Evolutionary conservation across 2,797 vertebrate species (phyloP).

Genomic region (Myioborus miniatus): DNA sequence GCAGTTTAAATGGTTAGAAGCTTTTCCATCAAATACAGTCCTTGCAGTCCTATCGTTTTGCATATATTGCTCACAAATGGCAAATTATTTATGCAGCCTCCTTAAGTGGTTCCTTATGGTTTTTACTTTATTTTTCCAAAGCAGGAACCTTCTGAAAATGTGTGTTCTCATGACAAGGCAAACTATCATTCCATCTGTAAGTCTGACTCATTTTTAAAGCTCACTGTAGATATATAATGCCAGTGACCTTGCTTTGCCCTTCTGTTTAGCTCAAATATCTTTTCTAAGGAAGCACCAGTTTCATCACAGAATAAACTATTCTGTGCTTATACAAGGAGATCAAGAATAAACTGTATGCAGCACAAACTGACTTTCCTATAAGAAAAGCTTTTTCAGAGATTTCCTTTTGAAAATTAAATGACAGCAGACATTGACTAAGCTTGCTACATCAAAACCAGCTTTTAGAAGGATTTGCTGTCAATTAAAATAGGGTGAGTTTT

Average conservation of each 20-base stretch:
- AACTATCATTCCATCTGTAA: slow-evolving; percentile 27
- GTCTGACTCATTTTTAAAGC: slow-evolving; percentile 17
- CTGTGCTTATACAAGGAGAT: neutral
- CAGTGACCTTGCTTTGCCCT: slow-evolving; percentile 30
- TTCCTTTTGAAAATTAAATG: neutral
- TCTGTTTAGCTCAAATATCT: slow-evolving; percentile 6
- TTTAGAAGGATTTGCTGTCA: neutral
- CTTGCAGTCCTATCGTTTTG: slow-evolving; percentile 70
- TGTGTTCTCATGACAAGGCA: slow-evolving; percentile 48
- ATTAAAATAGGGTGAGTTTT: neutral
- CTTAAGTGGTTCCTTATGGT: slow-evolving; percentile 71
- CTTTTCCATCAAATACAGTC: slow-evolving; percentile 67
- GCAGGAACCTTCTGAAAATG: slow-evolving; percentile 65
- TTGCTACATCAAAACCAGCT: neutral
- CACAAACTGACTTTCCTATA: neutral
- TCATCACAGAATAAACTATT: neutral
- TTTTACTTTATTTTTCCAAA: slow-evolving; percentile 67
- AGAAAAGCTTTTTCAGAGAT: neutral
- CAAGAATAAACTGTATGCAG: neutral
- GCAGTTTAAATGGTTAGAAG: slow-evolving; percentile 73
- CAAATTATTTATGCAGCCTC: slow-evolving; percentile 69
- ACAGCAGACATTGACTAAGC: neutral
- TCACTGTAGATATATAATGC: neutral
- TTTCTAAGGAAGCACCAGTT: neutral
- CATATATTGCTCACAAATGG: slow-evolving; percentile 72